Conservation (phyloP, 2,113 vertebrate species). For the Pseudorectes ferrugineus region DNA sequence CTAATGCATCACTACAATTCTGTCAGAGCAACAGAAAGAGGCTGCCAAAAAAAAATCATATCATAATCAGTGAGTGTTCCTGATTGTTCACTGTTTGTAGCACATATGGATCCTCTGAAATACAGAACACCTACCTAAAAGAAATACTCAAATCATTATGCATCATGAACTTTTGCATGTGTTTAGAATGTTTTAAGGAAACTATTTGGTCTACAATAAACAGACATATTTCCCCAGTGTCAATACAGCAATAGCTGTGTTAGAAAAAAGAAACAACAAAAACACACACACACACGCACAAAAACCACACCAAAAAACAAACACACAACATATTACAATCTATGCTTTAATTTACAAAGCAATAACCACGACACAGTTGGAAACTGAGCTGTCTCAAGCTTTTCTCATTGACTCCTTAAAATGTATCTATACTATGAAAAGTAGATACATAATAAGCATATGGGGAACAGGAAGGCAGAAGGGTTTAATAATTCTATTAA, state of each 20-base stretch:
- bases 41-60: constrained; percentile 74
- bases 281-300: neutral
- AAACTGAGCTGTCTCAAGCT: neutral
- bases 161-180: constrained; percentile 72
- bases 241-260: constrained; percentile 57
- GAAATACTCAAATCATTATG: constrained; percentile 65
- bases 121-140: constrained; percentile 73
- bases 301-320: neutral
- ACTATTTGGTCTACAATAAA: constrained; percentile 74
- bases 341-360: constrained; percentile 54
- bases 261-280: constrained; percentile 60
- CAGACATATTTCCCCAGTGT: constrained; percentile 71
- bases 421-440: neutral
- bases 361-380: constrained; percentile 16
- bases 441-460: neutral
- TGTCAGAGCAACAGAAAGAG: constrained; percentile 71
- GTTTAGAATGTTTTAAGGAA: constrained; percentile 73
- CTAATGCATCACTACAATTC: constrained; percentile 73
- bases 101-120: constrained; percentile 72
- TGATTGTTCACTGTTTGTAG: constrained; percentile 77
- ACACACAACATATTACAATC: constrained; percentile 34
- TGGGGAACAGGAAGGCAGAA: neutral
- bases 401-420: neutral
- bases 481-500: neutral
- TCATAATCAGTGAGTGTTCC: constrained; percentile 73